Evolutionary conservation across 2,888 invertebrate species (phyloP).

Genomic region (Eutolmus rufibarbis): DNA sequence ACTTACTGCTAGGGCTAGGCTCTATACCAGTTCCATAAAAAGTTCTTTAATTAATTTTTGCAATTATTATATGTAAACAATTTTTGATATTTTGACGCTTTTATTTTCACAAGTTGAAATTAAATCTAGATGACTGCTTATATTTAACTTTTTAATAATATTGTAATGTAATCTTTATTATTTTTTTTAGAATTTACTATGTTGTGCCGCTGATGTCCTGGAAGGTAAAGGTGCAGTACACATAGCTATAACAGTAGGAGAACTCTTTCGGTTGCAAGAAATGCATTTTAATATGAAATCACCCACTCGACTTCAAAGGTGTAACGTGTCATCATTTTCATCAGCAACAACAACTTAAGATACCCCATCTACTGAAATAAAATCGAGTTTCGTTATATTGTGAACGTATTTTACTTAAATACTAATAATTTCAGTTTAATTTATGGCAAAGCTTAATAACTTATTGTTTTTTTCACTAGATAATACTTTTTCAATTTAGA

Average conservation of each 20-base stretch:
- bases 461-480: neutral
- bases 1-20: no score
- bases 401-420: neutral
- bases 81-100: neutral
- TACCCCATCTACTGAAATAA: neutral
- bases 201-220: slow-evolving; percentile 90
- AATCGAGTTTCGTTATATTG: neutral
- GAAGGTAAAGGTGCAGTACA: slow-evolving; percentile 88
- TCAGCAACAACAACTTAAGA: neutral
- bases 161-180: neutral
- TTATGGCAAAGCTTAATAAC: neutral
- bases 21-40: no score
- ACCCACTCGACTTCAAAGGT: slow-evolving; percentile 29
- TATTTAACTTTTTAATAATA: no score
- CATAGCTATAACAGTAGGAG: slow-evolving; percentile 87
- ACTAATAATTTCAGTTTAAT: neutral
- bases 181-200: slow-evolving; percentile 82
- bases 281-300: slow-evolving; percentile 48
- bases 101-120: neutral
- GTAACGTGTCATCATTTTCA: neutral
- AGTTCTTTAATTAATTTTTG: no score
- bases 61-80: no score
- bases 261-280: slow-evolving; percentile 76
- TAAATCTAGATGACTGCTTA: no score
- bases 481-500: neutral